Evolutionary conservation across 2,797 vertebrate species (phyloP), one percentile per base, ranked within the genome.

Genomic region (Taenioides sp.): DNA sequence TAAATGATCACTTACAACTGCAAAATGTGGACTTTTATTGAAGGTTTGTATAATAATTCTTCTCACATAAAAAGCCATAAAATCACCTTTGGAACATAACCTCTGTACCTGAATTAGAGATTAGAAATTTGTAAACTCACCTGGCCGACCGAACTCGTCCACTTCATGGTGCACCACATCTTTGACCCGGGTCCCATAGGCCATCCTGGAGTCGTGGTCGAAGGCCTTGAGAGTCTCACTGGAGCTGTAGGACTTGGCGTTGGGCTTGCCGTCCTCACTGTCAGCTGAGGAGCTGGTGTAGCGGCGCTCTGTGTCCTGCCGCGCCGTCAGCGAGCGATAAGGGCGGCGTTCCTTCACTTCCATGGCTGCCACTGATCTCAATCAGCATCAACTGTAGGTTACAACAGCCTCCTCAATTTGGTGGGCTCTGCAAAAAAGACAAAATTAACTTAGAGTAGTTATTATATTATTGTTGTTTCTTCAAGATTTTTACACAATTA

Each of bases 161-260:
- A 95, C 94, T 84, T 99, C 97, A 64, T 97, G 97, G 22, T 98
- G 98, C 65, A 98, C 96, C 93, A 97, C 90, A 63, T 99, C 98
- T 88, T 98, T 97, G 75, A 96, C 95, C 0, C 97, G 94, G 86
- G 92, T 93, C 22, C 94, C 91, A 0, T 98, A 99, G 49, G 94
- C 94, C 84, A 98, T 87, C 78, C 97, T 94, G 5, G 95, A 92
- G 67, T 99, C 98, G 73, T 99, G 98, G 88, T 99, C 97, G 2
- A 97, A 99, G 85, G 98, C 98, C 88, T 99, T 99, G 64, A 99
- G 94, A 4, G 98, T 99, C 92, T 99, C 98, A 0, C 97, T 99
- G 91, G 98, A 99, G 92, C 98, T 99, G 92, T 99, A 99, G 78
- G 98, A 99, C 72, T 98, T 98, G 80, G 96, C 87, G 69, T 97